phyloP scores from a whole-genome alignment of 2,797 vertebrate species.

The Melanotaenia boesemani region DNA sequence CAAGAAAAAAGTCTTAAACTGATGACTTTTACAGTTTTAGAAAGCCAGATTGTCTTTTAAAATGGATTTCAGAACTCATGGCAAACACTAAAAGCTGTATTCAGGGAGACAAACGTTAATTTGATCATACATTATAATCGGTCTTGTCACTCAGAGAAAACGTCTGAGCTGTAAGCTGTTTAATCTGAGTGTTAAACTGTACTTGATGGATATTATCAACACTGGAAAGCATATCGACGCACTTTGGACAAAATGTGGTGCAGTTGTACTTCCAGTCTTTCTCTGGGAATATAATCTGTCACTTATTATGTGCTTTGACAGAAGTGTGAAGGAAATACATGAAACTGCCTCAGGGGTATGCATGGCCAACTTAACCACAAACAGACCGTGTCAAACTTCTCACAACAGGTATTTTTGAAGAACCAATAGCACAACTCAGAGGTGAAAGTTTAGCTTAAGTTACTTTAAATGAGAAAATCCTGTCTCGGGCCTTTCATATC shows the following conservation, averaged over 20 bases:
- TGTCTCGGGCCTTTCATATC: slow-evolving; percentile 85
- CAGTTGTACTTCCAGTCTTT: slow-evolving; percentile 48
- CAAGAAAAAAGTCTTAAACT: slow-evolving; percentile 13
- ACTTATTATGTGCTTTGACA: slow-evolving; percentile 80
- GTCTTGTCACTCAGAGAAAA: background rate
- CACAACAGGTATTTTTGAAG: slow-evolving; percentile 81
- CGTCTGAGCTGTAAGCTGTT: background rate
- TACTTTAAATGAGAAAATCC: slow-evolving; percentile 87
- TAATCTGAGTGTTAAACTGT: background rate
- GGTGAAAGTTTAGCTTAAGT: slow-evolving; percentile 84
- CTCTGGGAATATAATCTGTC: slow-evolving; percentile 75
- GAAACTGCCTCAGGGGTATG: slow-evolving; percentile 75
- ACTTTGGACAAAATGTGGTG: slow-evolving; percentile 34
- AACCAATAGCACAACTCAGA: slow-evolving; percentile 71
- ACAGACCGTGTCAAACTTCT: slow-evolving; percentile 81
- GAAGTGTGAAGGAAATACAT: slow-evolving; percentile 85
- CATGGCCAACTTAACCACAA: slow-evolving; percentile 84
- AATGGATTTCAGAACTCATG: background rate
- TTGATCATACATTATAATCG: background rate
- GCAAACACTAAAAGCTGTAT: background rate
- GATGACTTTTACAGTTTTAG: background rate
- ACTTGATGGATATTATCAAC: slow-evolving; percentile 11
- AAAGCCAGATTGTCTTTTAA: slow-evolving; percentile 1
- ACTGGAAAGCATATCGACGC: slow-evolving; percentile 21
- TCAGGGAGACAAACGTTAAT: background rate